A percentile compares a stretch with the other conserved stretches of the same genome.
phyloP scores from a whole-genome alignment of 2,113 vertebrate genomes.

The Isichthys henryi region DNA sequence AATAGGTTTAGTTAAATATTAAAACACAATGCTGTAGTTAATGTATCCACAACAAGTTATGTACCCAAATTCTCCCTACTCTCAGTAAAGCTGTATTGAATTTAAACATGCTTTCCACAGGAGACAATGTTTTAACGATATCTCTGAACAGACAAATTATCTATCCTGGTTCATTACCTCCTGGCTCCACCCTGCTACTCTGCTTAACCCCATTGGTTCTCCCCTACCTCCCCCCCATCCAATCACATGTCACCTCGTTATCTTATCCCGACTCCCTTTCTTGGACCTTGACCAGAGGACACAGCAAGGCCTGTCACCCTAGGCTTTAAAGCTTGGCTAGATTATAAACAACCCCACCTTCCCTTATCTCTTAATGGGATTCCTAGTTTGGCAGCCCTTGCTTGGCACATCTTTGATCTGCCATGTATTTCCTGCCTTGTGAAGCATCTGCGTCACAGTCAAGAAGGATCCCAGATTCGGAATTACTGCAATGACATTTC shows the following conservation, averaged over 20 bases:
- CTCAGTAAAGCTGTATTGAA: background rate
- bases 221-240: background rate
- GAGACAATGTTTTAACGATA: background rate
- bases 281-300: background rate
- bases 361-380: conserved; percentile 42
- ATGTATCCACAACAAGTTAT: background rate
- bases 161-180: background rate
- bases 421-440: background rate
- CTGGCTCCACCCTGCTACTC: background rate
- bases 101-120: background rate
- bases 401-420: conserved; percentile 12
- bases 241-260: background rate
- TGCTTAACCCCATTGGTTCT: background rate
- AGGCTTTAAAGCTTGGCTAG: background rate
- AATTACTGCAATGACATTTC: background rate
- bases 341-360: background rate
- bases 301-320: background rate
- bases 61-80: background rate
- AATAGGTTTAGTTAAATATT: background rate
- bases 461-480: background rate
- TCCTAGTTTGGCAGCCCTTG: conserved; percentile 28
- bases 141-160: background rate
- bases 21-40: background rate
- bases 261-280: background rate
- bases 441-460: background rate